Conservation (phyloP, 2,113 vertebrate genomes). For the Thamnaconus septentrionalis region DNA sequence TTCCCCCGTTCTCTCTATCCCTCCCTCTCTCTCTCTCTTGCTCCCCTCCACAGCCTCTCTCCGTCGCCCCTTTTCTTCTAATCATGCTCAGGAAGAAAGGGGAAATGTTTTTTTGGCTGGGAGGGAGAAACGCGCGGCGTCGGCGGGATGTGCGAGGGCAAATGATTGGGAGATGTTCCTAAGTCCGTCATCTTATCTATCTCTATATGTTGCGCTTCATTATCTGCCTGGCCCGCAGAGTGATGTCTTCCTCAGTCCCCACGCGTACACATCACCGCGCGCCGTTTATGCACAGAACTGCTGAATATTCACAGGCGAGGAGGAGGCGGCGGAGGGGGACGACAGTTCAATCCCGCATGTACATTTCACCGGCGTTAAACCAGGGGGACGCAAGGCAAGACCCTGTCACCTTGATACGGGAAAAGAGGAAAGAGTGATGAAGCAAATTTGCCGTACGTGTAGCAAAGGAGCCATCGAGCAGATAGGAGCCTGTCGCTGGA, state of each 20-base stretch:
- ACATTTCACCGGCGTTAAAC: too few relatives aligned
- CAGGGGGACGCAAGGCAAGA: too few relatives aligned
- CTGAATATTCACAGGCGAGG: not conserved
- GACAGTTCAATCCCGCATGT: too few relatives aligned
- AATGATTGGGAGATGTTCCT: constrained; percentile 43
- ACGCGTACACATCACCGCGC: constrained; percentile 30
- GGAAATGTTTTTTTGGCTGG: constrained; percentile 54
- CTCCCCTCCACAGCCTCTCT: too few relatives aligned
- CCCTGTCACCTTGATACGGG: too few relatives aligned
- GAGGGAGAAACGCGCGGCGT: constrained; percentile 41
- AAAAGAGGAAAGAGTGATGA: too few relatives aligned
- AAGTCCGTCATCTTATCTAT: constrained; percentile 48
- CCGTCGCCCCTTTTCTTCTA: constrained; percentile 37
- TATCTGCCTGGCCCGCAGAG: constrained; percentile 56
- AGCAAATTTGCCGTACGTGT: too few relatives aligned
- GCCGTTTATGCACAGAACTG: constrained; percentile 7
- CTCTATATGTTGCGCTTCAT: constrained; percentile 53
- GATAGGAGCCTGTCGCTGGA: too few relatives aligned
- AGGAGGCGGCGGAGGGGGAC: too few relatives aligned
- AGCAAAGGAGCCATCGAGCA: too few relatives aligned
- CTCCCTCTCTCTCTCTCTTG: constrained; percentile 5
- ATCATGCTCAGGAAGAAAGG: constrained; percentile 64
- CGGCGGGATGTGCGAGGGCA: constrained; percentile 16
- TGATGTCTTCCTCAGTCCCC: constrained; percentile 53
- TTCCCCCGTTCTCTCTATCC: constrained; percentile 40